phyloP scores from a whole-genome alignment of 2,888 invertebrate species.

The Saturnia pavonia region DNA sequence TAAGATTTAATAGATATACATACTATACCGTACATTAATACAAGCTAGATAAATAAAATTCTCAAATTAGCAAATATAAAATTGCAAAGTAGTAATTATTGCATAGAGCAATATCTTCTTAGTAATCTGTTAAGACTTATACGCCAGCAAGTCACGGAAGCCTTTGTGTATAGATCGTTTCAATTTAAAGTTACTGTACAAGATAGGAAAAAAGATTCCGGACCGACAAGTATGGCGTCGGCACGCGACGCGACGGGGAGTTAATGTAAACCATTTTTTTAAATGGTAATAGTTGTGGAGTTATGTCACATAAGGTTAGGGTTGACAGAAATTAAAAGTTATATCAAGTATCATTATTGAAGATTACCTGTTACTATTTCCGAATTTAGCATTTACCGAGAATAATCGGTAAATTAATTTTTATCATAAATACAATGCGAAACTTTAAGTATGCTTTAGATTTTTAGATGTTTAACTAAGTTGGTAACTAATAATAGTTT shows the following conservation, averaged over 20 bases:
- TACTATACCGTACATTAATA: too few relatives aligned
- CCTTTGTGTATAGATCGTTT: slow-evolving; percentile 58
- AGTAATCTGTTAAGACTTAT: background rate
- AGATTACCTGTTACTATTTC: too few relatives aligned
- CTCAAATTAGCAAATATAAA: background rate
- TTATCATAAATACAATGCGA: too few relatives aligned
- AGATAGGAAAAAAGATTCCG: slow-evolving; percentile 50
- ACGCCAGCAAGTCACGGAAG: slow-evolving; percentile 44
- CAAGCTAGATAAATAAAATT: too few relatives aligned
- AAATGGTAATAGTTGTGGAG: slow-evolving; percentile 71
- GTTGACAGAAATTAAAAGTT: background rate
- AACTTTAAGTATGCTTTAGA: background rate
- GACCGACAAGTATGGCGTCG: slow-evolving; percentile 58
- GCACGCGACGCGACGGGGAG: slow-evolving; percentile 76
- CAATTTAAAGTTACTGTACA: slow-evolving; percentile 60
- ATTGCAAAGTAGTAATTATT: background rate
- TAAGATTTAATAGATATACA: too few relatives aligned
- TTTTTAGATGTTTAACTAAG: background rate
- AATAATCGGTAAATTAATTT: background rate
- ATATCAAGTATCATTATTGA: too few relatives aligned
- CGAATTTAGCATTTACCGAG: background rate
- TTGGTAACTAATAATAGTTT: background rate
- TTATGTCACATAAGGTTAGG: slow-evolving; percentile 58
- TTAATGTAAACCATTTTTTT: slow-evolving; percentile 61
- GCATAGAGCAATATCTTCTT: background rate